These are phyloP conservation scores for Cotesia congregata DNA, from an alignment of 2,888 invertebrate genomes.

Conservation along the genomic window DNA sequence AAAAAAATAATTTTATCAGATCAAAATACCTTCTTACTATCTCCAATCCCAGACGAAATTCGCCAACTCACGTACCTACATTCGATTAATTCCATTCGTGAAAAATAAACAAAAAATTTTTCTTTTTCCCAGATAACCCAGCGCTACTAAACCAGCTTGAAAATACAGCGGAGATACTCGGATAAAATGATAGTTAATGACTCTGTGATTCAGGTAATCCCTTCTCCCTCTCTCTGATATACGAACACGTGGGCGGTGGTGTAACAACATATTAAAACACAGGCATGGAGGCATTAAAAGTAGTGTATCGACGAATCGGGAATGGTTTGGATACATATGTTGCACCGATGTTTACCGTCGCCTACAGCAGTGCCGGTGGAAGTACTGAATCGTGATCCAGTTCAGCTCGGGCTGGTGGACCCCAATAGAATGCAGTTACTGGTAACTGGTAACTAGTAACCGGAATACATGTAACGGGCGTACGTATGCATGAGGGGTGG, in stretches of 20 bases:
- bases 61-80: no score
- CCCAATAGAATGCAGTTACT: background rate
- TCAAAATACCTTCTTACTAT: no score
- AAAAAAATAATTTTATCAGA: no score
- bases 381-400: background rate
- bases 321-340: conserved; percentile 2
- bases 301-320: conserved; percentile 17
- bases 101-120: background rate
- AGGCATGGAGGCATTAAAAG: background rate
- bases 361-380: conserved; percentile 4
- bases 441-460: background rate
- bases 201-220: conserved; percentile 62
- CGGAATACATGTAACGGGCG: background rate
- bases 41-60: no score
- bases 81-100: no score
- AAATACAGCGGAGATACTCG: conserved; percentile 33
- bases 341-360: conserved; percentile 11
- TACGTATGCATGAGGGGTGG: conserved; percentile 20
- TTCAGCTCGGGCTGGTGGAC: no score
- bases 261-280: background rate
- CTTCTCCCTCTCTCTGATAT: conserved; percentile 31
- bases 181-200: conserved; percentile 63
- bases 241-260: conserved; percentile 22
- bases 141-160: background rate
- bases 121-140: background rate